A percentile compares a stretch with the other conserved stretches of the same genome.
Conservation (phyloP, 2,113 vertebrate genomes). For the Poicephalus meyeri region DNA sequence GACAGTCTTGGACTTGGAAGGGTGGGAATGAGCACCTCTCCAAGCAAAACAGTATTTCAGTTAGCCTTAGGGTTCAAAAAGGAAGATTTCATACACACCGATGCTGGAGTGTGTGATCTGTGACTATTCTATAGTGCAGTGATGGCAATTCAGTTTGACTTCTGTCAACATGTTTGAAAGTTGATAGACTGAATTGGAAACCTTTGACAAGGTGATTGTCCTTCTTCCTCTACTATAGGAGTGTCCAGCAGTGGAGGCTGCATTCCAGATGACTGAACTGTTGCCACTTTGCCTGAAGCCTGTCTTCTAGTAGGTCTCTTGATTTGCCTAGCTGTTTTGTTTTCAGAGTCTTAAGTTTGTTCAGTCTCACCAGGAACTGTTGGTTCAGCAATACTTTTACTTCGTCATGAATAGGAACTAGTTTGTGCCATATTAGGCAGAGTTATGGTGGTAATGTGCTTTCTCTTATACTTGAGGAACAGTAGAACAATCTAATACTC, state of each 20-base stretch:
- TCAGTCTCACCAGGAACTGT: neutral
- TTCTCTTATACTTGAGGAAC: neutral
- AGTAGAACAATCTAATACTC: neutral
- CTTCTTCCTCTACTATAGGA: accelerated
- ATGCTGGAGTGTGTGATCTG: neutral
- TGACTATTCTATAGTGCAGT: neutral
- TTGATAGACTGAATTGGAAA: neutral
- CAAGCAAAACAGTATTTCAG: neutral
- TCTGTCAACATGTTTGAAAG: neutral
- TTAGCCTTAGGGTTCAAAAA: neutral
- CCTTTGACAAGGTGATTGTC: neutral
- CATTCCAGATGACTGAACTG: neutral
- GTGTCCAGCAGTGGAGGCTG: neutral
- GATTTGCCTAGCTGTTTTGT: neutral
- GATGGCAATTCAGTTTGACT: neutral
- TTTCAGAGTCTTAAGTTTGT: neutral
- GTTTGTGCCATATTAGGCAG: neutral
- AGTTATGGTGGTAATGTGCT: neutral
- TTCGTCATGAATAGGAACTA: neutral
- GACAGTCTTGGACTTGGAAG: neutral
- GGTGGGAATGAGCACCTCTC: neutral
- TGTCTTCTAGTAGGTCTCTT: neutral
- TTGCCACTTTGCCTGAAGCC: neutral
- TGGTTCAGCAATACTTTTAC: neutral
- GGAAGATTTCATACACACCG: neutral